Evolutionary conservation across 1,140 invertebrate genomes (phyloP).

Genomic region (Plectrocnemia conspersa): DNA sequence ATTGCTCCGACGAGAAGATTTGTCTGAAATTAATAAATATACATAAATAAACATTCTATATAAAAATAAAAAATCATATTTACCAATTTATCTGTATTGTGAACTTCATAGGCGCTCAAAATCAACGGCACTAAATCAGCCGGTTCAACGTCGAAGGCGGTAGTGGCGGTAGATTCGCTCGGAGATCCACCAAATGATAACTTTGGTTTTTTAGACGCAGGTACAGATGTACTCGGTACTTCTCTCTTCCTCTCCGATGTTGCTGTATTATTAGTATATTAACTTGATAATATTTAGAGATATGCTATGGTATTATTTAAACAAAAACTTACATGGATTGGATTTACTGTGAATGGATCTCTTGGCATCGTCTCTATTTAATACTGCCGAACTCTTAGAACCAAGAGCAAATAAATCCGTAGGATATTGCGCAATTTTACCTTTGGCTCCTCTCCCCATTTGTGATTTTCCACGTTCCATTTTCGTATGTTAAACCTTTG

Average conservation of each 20-base stretch:
- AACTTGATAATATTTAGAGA: neutral
- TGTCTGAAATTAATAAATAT: constrained; percentile 38
- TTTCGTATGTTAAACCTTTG: neutral
- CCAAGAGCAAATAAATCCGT: constrained; percentile 50
- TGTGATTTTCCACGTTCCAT: constrained; percentile 17
- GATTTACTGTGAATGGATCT: constrained; percentile 46
- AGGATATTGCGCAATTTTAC: constrained; percentile 48
- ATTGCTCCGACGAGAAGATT: constrained; percentile 58
- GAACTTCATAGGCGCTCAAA: constrained; percentile 45
- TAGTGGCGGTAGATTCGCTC: constrained; percentile 46
- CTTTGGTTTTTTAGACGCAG: constrained; percentile 44
- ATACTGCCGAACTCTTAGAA: constrained; percentile 46
- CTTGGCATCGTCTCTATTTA: constrained; percentile 48
- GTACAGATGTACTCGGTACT: constrained; percentile 40
- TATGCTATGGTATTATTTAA: neutral
- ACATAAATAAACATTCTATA: neutral
- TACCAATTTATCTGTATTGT: constrained; percentile 50
- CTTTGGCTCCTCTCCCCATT: constrained; percentile 47
- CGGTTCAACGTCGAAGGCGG: constrained; percentile 49
- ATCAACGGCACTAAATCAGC: constrained; percentile 49
- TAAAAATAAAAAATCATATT: constrained; percentile 25
- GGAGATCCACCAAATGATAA: constrained; percentile 48
- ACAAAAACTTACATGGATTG: constrained; percentile 37
- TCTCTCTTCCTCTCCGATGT: constrained; percentile 46
- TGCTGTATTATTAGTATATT: constrained; percentile 8